Conservation (phyloP, 2,888 invertebrate species). For the Drosophila algonquin region DNA sequence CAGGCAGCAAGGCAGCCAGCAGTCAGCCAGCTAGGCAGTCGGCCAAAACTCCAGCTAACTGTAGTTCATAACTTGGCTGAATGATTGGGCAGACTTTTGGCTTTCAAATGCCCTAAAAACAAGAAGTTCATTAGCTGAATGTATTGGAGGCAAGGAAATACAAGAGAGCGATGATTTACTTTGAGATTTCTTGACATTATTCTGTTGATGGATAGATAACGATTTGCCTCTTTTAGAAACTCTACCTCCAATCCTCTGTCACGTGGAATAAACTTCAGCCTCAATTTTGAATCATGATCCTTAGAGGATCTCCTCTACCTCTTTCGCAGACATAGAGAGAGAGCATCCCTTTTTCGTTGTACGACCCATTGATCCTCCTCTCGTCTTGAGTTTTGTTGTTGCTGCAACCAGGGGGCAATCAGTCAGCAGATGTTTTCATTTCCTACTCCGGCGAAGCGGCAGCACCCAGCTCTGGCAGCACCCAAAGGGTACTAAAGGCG, state of each 20-base stretch:
- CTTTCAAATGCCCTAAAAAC: slow-evolving; percentile 19
- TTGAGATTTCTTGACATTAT: no score
- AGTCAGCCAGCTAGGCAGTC: slow-evolving; percentile 39
- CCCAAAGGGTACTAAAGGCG: slow-evolving; percentile 60
- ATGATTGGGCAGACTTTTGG: slow-evolving; percentile 65
- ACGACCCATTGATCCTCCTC: slow-evolving; percentile 3
- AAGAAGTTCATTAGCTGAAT: not conserved
- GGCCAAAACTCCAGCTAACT: slow-evolving; percentile 59
- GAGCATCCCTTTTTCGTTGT: slow-evolving; percentile 24
- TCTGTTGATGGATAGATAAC: no score
- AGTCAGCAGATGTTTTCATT: slow-evolving; percentile 80
- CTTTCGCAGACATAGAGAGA: not conserved
- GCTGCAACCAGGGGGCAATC: slow-evolving; percentile 75
- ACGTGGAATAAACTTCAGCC: no score
- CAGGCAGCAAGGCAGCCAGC: slow-evolving; percentile 33
- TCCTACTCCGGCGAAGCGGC: slow-evolving; percentile 63
- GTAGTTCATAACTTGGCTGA: slow-evolving; percentile 78
- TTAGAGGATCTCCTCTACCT: no score
- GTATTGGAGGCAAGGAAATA: no score
- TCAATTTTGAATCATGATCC: no score
- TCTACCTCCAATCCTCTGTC: no score
- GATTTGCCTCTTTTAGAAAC: no score
- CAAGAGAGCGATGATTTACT: not conserved
- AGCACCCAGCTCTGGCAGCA: slow-evolving; percentile 21
- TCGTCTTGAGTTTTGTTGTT: slow-evolving; percentile 8